Conservation (phyloP, 2,888 invertebrate species). For the Melanophora roralis region DNA sequence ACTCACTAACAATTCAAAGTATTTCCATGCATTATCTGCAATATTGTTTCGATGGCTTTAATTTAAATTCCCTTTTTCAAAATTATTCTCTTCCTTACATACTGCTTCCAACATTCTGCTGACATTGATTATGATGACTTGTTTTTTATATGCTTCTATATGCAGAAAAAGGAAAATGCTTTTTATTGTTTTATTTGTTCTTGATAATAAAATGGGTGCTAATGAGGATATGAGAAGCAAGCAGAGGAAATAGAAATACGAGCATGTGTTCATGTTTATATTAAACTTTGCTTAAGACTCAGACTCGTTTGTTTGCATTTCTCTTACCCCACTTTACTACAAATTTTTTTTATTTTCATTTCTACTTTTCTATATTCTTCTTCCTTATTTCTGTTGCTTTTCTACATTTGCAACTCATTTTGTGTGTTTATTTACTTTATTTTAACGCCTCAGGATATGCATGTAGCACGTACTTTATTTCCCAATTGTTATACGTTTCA, state of each 20-base stretch:
- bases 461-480: slow-evolving; percentile 62
- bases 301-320: slow-evolving; percentile 25
- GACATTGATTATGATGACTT: slow-evolving; percentile 56
- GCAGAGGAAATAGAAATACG: background rate
- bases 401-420: slow-evolving; percentile 47
- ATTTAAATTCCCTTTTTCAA: background rate
- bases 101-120: background rate
- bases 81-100: background rate
- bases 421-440: slow-evolving; percentile 60
- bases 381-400: background rate
- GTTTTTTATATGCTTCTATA: slow-evolving; percentile 22
- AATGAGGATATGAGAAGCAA: slow-evolving; percentile 30
- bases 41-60: slow-evolving; percentile 15
- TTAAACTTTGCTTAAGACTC: slow-evolving; percentile 48
- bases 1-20: slow-evolving; percentile 19
- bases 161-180: slow-evolving; percentile 9
- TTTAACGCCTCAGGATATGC: slow-evolving; percentile 62
- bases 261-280: slow-evolving; percentile 17
- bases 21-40: slow-evolving; percentile 34
- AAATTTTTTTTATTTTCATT: background rate
- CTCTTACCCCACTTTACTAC: background rate
- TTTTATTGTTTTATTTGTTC: slow-evolving; percentile 6
- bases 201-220: slow-evolving; percentile 19
- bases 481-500: slow-evolving; percentile 59
- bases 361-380: background rate